Evolutionary conservation across 2,888 invertebrate genomes (phyloP).

Genomic region (Venusia cambrica): DNA sequence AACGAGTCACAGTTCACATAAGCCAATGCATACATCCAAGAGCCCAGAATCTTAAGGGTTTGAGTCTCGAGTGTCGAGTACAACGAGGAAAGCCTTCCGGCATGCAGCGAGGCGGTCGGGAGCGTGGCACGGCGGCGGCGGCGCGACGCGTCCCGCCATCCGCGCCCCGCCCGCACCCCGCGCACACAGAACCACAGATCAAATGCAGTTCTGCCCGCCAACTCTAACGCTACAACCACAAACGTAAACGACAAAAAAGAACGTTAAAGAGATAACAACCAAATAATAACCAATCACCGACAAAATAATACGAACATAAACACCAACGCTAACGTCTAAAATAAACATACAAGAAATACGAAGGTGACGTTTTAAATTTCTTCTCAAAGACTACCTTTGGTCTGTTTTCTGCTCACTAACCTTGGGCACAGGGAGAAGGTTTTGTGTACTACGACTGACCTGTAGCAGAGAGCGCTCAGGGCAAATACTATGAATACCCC

Average conservation of each 20-base stretch:
- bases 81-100: conserved; percentile 78
- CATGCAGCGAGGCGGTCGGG: conserved; percentile 75
- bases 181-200: conserved; percentile 80
- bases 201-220: conserved; percentile 78
- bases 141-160: conserved; percentile 22
- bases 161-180: conserved; percentile 47
- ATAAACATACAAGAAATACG: conserved; percentile 80
- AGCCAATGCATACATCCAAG: conserved; percentile 82
- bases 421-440: conserved; percentile 99
- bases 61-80: conserved; percentile 75
- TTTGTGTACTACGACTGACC: conserved; percentile 99
- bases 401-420: conserved; percentile 96
- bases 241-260: conserved; percentile 70
- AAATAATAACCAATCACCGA: conserved; percentile 73
- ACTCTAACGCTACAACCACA: conserved; percentile 76
- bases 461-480: conserved; percentile 99
- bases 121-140: too few species aligned
- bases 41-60: conserved; percentile 82
- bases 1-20: conserved; percentile 81
- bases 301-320: conserved; percentile 73
- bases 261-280: conserved; percentile 53
- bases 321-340: conserved; percentile 80
- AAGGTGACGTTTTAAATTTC: conserved; percentile 81
- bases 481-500: conserved; percentile 99
- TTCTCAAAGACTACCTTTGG: conserved; percentile 85